phyloP scores from a whole-genome alignment of 2,888 invertebrate genomes.

The Plebejus melissa region DNA sequence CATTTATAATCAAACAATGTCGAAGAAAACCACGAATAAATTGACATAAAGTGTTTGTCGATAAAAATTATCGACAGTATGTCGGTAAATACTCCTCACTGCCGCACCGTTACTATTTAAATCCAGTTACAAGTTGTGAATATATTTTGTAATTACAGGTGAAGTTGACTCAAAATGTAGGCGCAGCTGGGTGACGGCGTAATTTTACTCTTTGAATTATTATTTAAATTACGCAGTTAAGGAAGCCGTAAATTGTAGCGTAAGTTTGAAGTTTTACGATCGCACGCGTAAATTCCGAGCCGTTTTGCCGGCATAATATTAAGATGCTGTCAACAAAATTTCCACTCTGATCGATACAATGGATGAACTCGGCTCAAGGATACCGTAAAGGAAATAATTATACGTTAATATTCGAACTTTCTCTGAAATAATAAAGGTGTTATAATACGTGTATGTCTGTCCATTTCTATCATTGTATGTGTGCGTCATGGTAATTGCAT shows the following conservation, averaged over 20 bases:
- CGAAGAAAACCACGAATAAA: neutral
- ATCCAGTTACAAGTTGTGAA: constrained; percentile 78
- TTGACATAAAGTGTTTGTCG: neutral
- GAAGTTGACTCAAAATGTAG: constrained; percentile 66
- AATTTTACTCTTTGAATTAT: constrained; percentile 56
- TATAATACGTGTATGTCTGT: too few relatives aligned
- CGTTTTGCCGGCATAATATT: constrained; percentile 17
- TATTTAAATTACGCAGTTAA: constrained; percentile 44
- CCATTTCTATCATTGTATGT: too few relatives aligned
- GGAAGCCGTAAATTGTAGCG: constrained; percentile 30
- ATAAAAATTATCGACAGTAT: neutral
- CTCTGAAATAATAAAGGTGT: too few relatives aligned
- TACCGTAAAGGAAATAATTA: neutral
- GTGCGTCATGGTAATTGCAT: too few relatives aligned
- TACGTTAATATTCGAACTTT: too few relatives aligned
- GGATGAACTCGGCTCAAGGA: neutral
- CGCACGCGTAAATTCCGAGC: constrained; percentile 14
- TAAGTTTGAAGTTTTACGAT: constrained; percentile 31
- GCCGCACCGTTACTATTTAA: constrained; percentile 70
- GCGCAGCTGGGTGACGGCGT: constrained; percentile 55
- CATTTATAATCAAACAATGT: too few relatives aligned
- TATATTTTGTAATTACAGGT: constrained; percentile 77
- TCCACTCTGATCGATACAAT: neutral
- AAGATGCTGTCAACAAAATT: constrained; percentile 17
- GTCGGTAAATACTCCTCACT: constrained; percentile 38